Base-by-base conservation (phyloP, 2,888 invertebrate species). In the Exephanes ischioxanthus region DNA sequence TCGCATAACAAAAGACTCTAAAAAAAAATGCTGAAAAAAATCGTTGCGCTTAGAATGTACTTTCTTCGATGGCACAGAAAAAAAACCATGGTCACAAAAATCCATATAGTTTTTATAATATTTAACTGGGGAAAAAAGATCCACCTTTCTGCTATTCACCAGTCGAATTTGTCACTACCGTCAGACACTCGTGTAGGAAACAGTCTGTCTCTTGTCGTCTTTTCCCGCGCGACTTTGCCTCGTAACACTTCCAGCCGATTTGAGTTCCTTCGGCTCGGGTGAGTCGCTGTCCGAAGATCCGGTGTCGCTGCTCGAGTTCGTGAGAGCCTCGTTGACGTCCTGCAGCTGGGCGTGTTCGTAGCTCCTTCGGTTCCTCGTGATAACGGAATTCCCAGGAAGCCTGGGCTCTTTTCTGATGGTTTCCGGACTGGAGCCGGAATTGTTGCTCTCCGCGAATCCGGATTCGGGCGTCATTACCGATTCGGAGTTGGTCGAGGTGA, bases 261-360 rank as follows among this genome's bases (percentile, higher is more conserved):
- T 73, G 37, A n/a, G 26, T 33, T 67, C 71, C 16, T 79, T 85
- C 3, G 51, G 45, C 19, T 33, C 66, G 11, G 30, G 19, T 1
- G 68, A 61, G n/a, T 90, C 90, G 83, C 86, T 87, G 70, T 91
- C 91, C 37, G 88, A 88, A 4, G 89, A 88, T 67, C 84, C 87
- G 67, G 82, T 87, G 33, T 88, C 88, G n/a, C 88, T 88, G 55
- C 88, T 88, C n/a, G 85, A 86, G 7, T 87, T 87, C 61, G 89
- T 84, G n/a, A 91, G 67, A 0, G 83, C 83, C 48, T 88, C 86
- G 85, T 91, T 90, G 51, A 92, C 90, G 75, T 92, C 91, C 83
- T 91, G 91, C 37, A 92, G 73, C 58, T 90, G 91, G 2, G 92
- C 92, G 58, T 90, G 87, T 83, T 92, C 92, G 87, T 92, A 91